Evolutionary conservation across 2,113 vertebrate species (phyloP).

Genomic region (Pelvicachromis taeniatus): DNA sequence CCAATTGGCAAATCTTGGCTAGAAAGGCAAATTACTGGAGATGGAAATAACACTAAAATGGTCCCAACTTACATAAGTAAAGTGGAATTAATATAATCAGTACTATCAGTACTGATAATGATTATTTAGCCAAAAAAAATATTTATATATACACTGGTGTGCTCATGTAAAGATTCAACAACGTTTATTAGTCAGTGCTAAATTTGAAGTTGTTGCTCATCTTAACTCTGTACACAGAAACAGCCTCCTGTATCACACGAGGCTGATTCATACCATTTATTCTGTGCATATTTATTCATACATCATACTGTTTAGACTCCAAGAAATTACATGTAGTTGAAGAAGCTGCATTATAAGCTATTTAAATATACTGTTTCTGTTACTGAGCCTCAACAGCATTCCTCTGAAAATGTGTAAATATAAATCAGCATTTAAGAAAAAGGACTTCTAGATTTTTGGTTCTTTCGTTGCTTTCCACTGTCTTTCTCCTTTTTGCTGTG

Average conservation of each 20-base stretch:
- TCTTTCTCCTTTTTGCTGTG: not conserved
- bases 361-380: not conserved
- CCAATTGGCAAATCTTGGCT: not conserved
- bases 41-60: not conserved
- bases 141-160: not conserved
- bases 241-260: not conserved
- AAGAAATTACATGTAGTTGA: not conserved
- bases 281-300: not conserved
- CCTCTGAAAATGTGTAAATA: not conserved
- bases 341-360: not conserved
- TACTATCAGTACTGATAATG: not conserved
- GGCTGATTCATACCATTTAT: not conserved
- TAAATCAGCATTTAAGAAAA: constrained; percentile 3
- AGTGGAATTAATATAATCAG: not conserved
- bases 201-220: not conserved
- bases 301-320: not conserved
- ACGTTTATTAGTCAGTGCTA: not conserved
- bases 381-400: not conserved
- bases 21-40: not conserved
- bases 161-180: not conserved
- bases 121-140: not conserved
- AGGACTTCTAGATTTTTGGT: not conserved
- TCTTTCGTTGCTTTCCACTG: not conserved
- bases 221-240: not conserved
- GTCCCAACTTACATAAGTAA: not conserved